Conservation (phyloP, 2,888 invertebrate species). For the Tubulanus polymorphus region DNA sequence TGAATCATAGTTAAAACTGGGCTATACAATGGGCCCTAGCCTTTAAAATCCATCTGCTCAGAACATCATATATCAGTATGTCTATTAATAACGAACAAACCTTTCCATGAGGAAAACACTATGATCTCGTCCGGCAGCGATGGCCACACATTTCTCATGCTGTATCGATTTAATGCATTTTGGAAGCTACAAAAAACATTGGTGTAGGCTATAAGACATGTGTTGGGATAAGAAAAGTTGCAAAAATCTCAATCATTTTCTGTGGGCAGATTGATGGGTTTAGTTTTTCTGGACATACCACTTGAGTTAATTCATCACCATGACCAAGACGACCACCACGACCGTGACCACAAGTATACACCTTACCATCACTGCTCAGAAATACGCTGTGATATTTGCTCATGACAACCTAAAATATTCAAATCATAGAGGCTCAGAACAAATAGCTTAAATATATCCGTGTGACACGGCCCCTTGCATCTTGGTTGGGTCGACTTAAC, state of each 20-base stretch:
- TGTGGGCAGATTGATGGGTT: background rate
- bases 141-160: conserved; percentile 51
- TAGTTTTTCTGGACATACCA: conserved; percentile 28
- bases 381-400: conserved; percentile 75
- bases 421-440: too few relatives aligned
- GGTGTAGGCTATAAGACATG: background rate
- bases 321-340: conserved; percentile 73
- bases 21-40: too few relatives aligned
- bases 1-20: too few relatives aligned
- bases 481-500: too few relatives aligned
- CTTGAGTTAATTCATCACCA: conserved; percentile 56
- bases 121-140: conserved; percentile 66
- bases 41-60: too few relatives aligned
- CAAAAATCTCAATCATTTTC: too few relatives aligned
- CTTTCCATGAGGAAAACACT: conserved; percentile 65
- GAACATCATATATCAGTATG: too few relatives aligned
- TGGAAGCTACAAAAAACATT: conserved; percentile 34
- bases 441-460: too few relatives aligned
- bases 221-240: too few relatives aligned
- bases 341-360: conserved; percentile 78
- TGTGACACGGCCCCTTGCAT: too few relatives aligned
- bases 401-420: conserved; percentile 63
- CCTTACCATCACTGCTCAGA: conserved; percentile 59
- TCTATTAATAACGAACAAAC: too few relatives aligned
- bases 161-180: conserved; percentile 34